Evolutionary conservation across 2,797 vertebrate genomes (phyloP), one percentile per base, ranked within the genome.

Genomic region (Gobio occitaniae): DNA sequence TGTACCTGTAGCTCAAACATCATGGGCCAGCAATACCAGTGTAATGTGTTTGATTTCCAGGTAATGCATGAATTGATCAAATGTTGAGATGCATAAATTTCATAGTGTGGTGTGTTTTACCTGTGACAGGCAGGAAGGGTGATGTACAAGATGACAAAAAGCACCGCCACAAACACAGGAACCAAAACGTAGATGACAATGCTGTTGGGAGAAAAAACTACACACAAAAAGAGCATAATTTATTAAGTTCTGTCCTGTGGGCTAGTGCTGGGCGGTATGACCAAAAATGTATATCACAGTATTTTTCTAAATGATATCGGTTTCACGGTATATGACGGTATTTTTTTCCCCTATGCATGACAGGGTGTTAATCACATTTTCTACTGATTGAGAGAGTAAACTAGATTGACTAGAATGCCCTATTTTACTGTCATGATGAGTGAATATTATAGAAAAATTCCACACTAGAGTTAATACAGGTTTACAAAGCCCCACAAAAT

Each of bases 61-160:
- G 12, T 21, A 25, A 77, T 41, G 54, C 21, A 11, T 59, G n/a
- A n/a, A 76, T 21, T 38, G 11, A 38, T 56, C 32, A 21, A 76
- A 38, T 76, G 11, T 17, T 25, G 36, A 65, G 32, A 69, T 38
- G n/a, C 50, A 9, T 36, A 48, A 70, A 12, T 75, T 66, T 54
- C 16, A 9, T 25, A 2, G n/a, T 59, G 4, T 17, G 21, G 71
- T 81, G 36, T 47, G 19, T 74, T 72, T 82, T 80, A 91, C 90
- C 94, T 95, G 52, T 76, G 89, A 86, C 93, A 94, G 19, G 85
- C 85, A 72, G 92, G 92, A n/a, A 94, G 65, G 44, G 85, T 82
- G 74, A 44, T 86, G 90, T 92, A 94, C 52, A 95, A 77, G 2
- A 29, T 3, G 66, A 93, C 3, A 86, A 92, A 93, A 68, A 90